Percentiles rank a stretch among this genome's conserved stretches.
phyloP scores from a whole-genome alignment of 2,797 vertebrate species.

The Sardinella longiceps region DNA sequence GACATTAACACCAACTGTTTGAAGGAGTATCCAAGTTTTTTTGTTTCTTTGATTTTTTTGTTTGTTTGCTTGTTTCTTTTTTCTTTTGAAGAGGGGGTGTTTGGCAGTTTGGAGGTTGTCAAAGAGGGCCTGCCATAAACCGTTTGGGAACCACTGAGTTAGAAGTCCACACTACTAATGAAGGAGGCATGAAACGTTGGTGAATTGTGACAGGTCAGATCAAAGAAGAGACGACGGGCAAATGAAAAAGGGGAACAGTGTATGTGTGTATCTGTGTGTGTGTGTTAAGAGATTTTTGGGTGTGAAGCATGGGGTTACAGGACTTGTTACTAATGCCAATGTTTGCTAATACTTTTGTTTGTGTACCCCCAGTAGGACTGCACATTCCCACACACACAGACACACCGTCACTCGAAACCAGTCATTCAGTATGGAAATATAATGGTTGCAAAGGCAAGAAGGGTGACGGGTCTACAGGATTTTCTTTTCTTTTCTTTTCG shows the following conservation, averaged over 20 bases:
- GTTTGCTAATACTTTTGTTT: neutral
- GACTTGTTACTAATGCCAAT: neutral
- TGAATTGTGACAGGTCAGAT: conserved; percentile 74
- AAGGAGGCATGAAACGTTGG: conserved; percentile 83
- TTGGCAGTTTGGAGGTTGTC: too few species aligned
- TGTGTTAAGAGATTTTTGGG: too few species aligned
- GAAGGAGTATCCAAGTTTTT: too few species aligned
- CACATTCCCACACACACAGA: conserved; percentile 44
- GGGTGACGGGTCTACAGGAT: conserved; percentile 30
- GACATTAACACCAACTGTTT: too few species aligned
- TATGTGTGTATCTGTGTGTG: neutral
- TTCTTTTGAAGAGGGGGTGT: too few species aligned
- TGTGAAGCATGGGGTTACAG: neutral
- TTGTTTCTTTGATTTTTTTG: too few species aligned
- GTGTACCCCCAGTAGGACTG: neutral
- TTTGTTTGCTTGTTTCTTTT: too few species aligned
- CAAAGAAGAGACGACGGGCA: conserved; percentile 18
- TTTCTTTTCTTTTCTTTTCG: neutral
- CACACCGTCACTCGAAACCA: conserved; percentile 58
- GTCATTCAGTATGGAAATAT: conserved; percentile 28
- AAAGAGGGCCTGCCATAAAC: too few species aligned
- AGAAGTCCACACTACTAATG: conserved; percentile 64
- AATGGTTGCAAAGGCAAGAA: conserved; percentile 40
- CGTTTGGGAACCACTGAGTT: conserved; percentile 51
- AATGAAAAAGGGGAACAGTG: conserved; percentile 3